Conservation (phyloP, 2,888 invertebrate species). For the Ectemnius continuus region DNA sequence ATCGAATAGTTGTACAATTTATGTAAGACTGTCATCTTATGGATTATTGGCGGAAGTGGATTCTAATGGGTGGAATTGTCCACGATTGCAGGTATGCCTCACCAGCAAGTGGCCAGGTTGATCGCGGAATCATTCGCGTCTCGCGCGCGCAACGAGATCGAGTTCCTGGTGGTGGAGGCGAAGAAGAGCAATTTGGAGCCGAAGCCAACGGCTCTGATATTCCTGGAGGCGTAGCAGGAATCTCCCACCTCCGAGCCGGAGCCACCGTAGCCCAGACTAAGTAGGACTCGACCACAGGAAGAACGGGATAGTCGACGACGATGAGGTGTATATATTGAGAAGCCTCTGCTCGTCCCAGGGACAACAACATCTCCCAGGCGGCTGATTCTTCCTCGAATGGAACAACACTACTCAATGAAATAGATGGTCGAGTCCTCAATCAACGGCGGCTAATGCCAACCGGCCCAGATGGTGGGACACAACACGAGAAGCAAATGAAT, state of each 20-base stretch:
- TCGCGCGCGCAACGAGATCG: slow-evolving; percentile 91
- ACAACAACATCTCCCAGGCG: not conserved
- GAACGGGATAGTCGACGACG: slow-evolving; percentile 18
- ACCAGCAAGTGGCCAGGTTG: slow-evolving; percentile 89
- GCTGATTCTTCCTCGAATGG: slow-evolving; percentile 26
- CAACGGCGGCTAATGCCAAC: slow-evolving; percentile 48
- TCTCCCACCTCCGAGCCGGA: slow-evolving; percentile 78
- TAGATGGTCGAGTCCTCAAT: slow-evolving; percentile 50
- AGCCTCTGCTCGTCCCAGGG: too few species aligned
- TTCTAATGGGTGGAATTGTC: not conserved
- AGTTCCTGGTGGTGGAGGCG: slow-evolving; percentile 95
- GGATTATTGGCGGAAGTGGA: not conserved
- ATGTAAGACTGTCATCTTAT: not conserved
- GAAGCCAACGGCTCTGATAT: slow-evolving; percentile 93
- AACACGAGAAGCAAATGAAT: slow-evolving; percentile 23
- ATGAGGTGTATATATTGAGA: not conserved
- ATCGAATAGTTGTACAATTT: not conserved
- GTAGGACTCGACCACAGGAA: slow-evolving; percentile 46
- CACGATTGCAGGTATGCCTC: slow-evolving; percentile 69
- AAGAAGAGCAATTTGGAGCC: slow-evolving; percentile 95
- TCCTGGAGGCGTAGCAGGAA: slow-evolving; percentile 92
- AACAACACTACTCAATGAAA: slow-evolving; percentile 6
- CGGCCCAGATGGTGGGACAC: slow-evolving; percentile 66
- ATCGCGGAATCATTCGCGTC: slow-evolving; percentile 97
- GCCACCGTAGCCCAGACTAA: slow-evolving; percentile 66